phyloP scores from a whole-genome alignment of 2,888 invertebrate species.

The Capitulum mitella region DNA sequence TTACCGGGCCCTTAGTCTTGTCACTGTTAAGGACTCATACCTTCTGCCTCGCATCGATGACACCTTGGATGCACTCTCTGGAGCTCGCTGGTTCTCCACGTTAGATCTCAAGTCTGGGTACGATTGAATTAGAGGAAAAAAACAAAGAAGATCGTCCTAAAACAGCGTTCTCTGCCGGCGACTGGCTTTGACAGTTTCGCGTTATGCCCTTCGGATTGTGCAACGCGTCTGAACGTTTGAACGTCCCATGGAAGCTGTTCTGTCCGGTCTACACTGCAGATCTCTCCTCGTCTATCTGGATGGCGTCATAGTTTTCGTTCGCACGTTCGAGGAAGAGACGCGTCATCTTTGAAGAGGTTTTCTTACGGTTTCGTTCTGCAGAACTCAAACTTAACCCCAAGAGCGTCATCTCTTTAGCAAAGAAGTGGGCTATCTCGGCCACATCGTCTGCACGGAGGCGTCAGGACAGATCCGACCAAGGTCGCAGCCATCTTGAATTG shows the following conservation, averaged over 20 bases:
- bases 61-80: background rate
- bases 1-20: background rate
- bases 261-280: background rate
- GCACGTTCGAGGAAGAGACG: conserved; percentile 26
- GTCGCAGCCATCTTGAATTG: conserved; percentile 34
- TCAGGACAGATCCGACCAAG: conserved; percentile 36
- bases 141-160: background rate
- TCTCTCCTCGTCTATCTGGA: background rate
- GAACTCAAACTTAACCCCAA: conserved; percentile 36
- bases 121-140: background rate
- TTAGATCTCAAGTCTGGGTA: background rate
- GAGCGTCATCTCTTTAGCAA: conserved; percentile 31
- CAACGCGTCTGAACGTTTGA: background rate
- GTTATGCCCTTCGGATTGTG: background rate
- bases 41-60: background rate
- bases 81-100: background rate
- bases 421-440: conserved; percentile 35
- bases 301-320: background rate
- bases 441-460: conserved; percentile 33
- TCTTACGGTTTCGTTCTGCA: conserved; percentile 34
- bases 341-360: conserved; percentile 34
- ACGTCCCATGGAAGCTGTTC: background rate
- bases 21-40: background rate
- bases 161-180: background rate
- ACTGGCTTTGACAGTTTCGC: background rate